These are phyloP conservation scores for Herpailurus yagouaroundi DNA, from an alignment of 2,113 vertebrate genomes.

Conservation along the genomic window DNA sequence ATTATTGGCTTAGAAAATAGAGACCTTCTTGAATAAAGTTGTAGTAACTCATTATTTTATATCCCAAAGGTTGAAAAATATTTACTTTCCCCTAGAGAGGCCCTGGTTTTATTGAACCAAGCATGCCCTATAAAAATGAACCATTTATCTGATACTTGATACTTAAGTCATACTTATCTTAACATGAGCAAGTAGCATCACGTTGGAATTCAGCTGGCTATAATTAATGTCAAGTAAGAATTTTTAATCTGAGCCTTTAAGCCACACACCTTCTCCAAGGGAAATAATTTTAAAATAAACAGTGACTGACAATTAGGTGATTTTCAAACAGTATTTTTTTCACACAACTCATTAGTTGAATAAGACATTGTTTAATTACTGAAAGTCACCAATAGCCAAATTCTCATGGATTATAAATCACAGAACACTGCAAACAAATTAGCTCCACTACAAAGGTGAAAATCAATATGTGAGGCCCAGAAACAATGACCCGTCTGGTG, in stretches of 20 bases:
- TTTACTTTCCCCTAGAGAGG: conserved; percentile 33
- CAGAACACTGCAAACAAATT: conserved; percentile 58
- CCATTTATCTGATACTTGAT: conserved; percentile 49
- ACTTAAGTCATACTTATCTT: conserved; percentile 26
- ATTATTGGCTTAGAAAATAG: conserved; percentile 56
- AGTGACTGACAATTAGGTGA: conserved; percentile 52
- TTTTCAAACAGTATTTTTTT: conserved; percentile 68
- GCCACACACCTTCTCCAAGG: conserved; percentile 8
- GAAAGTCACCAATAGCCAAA: conserved; percentile 47
- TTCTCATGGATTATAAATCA: conserved; percentile 57
- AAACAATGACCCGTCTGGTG: conserved; percentile 24
- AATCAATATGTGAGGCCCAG: conserved; percentile 10
- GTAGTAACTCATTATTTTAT: conserved; percentile 55
- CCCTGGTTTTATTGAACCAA: conserved; percentile 54
- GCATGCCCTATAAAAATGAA: conserved; percentile 55
- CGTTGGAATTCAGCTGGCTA: conserved; percentile 39
- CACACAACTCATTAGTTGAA: conserved; percentile 58
- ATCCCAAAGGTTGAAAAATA: conserved; percentile 43
- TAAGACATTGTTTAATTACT: conserved; percentile 62
- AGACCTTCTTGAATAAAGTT: conserved; percentile 50
- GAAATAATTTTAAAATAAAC: conserved; percentile 69
- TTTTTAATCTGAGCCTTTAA: conserved; percentile 61
- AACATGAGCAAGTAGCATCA: conserved; percentile 53
- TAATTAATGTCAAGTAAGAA: conserved; percentile 62
- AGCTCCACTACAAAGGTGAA: conserved; percentile 36